Evolutionary conservation across 2,797 vertebrate species (phyloP), one percentile per base, ranked within the genome.

Genomic region (Semotilus atromaculatus): DNA sequence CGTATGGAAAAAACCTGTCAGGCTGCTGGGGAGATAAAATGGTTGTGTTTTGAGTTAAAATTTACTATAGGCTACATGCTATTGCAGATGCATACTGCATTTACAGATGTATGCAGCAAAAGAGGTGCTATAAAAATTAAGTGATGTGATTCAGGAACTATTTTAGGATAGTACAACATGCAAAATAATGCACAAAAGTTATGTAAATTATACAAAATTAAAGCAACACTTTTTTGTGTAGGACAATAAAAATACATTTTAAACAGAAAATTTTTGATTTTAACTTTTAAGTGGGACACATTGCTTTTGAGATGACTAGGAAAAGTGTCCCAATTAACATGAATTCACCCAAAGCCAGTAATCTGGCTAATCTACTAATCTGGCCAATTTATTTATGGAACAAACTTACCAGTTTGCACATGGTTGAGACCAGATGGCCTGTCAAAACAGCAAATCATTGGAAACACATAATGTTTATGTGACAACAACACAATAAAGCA

Each of bases 11-110:
- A 82, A 86, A 81, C 60, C 14, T 60, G 86, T 92, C 86, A 10
- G 75, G 76, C 91, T 92, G 87, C 88, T 82, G 23, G 53, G n/a
- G 72, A 86, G 73, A 81, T 79, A 80, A 29, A 38, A 89, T 29
- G 14, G 36, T 74, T 64, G 64, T 86, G 85, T 84, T 82, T 81
- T 36, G 23, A 81, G 18, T 66, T 34, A 34, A 71, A 51, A 87
- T 48, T 43, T 18, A 78, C 18, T 21, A 71, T 45, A n/a, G n/a
- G n/a, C n/a, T n/a, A 14, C 4, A 74, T 23, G 7, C 5, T 26
- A 38, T n/a, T 26, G 40, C 40, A 64, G 29, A 72, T 29, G n/a
- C 21, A 29, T 53, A 18, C 19, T n/a, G 23, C 19, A 34, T 71
- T 38, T 64, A 19, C 36, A 23, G 70, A 72, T 72, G 36, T 38